Evolutionary conservation across 2,888 invertebrate species (phyloP), one percentile per base, ranked within the genome.

Genomic region (Sipha maydis): DNA sequence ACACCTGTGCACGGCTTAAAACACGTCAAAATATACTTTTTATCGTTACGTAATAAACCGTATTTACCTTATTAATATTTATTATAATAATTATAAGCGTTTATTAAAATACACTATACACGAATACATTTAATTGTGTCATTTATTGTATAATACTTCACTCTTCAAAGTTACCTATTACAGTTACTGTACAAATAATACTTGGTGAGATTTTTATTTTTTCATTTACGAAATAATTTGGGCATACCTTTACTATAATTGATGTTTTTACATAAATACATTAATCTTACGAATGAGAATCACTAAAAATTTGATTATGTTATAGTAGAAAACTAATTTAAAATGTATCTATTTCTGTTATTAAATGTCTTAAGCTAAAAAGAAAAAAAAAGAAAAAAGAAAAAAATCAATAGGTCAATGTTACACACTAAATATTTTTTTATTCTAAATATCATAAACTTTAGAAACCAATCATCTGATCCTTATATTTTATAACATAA

Each of bases 401-500:
- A 34, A 34, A 34, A 34, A 34, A 34, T 34, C 34, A 34, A 34
- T 2, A 34, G 34, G 34, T 3, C 2, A 28, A 69, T 7, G 28
- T 28, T 28, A 28, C 71, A 71, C 17, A 14, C 71, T 28, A 17
- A 71, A 28, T 1, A 69, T 69, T 69, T 69, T n/a, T 69, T 69
- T 11, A 69, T 28, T 21, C 61, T 61, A 8, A 61, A 61, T 25
- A 69, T 28, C 69, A 31, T 25, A 28, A 38, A 31, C 28, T 25
- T 38, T n/a, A 25, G 21, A 75, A 38, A 34, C 1, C 75, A 75
- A 25, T 41, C 17, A 75, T 1, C 0, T 34, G 8, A 75, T 38
- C 41, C 25, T 75, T 75, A 75, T 75, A 75, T 41, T 82, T 9
- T 19, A 31, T 83, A 83, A 71, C 31, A 54, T 71, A 34, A 71